Percentiles rank a stretch among this genome's conserved stretches.
Conservation (phyloP, 2,888 invertebrate species). For the Dryobota labecula region DNA sequence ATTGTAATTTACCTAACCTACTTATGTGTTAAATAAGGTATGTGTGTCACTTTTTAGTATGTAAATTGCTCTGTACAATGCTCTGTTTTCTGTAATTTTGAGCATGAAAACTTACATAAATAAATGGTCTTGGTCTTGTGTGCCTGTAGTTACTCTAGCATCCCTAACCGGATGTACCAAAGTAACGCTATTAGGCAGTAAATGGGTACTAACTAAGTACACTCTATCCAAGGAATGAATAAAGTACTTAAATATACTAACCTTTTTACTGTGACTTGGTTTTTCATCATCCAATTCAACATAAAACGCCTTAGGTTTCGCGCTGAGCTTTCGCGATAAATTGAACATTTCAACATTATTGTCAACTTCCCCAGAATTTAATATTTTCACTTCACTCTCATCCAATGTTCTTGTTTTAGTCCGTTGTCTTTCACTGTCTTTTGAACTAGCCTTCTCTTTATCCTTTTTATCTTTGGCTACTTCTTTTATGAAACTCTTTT, state of each 20-base stretch:
- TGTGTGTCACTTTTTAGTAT: too few species aligned
- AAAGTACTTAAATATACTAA: constrained; percentile 28
- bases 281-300: constrained; percentile 78
- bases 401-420: constrained; percentile 85
- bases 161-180: background rate
- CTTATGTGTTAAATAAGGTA: too few species aligned
- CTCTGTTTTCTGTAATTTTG: too few species aligned
- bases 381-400: constrained; percentile 84
- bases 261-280: constrained; percentile 64
- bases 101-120: too few species aligned
- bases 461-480: constrained; percentile 18
- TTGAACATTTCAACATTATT: constrained; percentile 84
- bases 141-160: background rate
- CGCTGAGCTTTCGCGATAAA: constrained; percentile 75
- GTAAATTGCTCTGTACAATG: too few species aligned
- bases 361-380: constrained; percentile 77
- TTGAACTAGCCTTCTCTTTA: constrained; percentile 33
- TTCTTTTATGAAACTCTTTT: constrained; percentile 39
- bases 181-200: background rate
- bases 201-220: too few species aligned
- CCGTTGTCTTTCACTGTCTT: constrained; percentile 72
- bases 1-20: too few species aligned
- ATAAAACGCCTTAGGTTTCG: constrained; percentile 85
- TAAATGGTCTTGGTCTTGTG: too few species aligned
- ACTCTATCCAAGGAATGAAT: background rate